Percentiles rank a stretch among this genome's conserved stretches.
phyloP scores from a whole-genome alignment of 2,888 invertebrate species.

The Catocala sponsa region DNA sequence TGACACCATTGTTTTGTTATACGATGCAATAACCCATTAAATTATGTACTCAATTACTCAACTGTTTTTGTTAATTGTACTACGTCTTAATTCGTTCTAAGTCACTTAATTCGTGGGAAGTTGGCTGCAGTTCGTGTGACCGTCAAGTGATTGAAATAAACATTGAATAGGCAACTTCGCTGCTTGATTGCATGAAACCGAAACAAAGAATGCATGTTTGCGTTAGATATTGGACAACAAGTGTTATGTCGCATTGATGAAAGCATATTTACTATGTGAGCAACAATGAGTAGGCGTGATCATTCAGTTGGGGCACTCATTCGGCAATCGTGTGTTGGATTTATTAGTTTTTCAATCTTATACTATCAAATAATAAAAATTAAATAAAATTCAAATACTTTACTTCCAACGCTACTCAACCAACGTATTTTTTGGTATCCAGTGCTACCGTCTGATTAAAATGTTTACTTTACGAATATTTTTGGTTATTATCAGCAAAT shows the following conservation, averaged over 20 bases:
- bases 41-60: constrained; percentile 40
- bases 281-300: constrained; percentile 1
- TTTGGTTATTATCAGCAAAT: constrained; percentile 4
- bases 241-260: constrained; percentile 63
- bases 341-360: too few species aligned
- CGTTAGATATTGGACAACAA: constrained; percentile 76
- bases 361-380: too few species aligned
- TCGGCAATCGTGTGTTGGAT: background rate
- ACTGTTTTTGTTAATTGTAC: constrained; percentile 39
- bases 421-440: constrained; percentile 22
- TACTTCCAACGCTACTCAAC: background rate
- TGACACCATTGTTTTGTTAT: constrained; percentile 24
- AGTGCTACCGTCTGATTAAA: constrained; percentile 12
- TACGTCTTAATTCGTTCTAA: constrained; percentile 41
- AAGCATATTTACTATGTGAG: constrained; percentile 51
- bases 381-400: too few species aligned
- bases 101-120: constrained; percentile 53
- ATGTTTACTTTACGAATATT: constrained; percentile 5
- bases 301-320: background rate
- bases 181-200: constrained; percentile 44
- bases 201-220: constrained; percentile 69
- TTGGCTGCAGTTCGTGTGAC: constrained; percentile 40
- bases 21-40: constrained; percentile 36
- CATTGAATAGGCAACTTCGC: constrained; percentile 20
- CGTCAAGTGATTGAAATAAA: constrained; percentile 28